Evolutionary conservation across 2,888 invertebrate genomes (phyloP), one percentile per base, ranked within the genome.

Genomic region (Bombyx huttoni): DNA sequence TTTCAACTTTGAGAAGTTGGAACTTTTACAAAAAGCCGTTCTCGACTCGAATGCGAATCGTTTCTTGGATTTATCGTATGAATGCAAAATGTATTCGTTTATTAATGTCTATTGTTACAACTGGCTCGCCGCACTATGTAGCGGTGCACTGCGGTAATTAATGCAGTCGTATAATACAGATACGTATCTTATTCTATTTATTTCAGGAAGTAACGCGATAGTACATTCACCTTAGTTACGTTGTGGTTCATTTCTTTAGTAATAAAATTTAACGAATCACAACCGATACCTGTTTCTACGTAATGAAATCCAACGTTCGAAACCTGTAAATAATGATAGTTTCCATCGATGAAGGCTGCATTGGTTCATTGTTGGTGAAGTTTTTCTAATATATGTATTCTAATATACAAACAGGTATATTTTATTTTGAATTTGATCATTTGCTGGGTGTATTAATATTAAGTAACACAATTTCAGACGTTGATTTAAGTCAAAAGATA

Each of bases 101-200:
- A 40, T 8, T 40, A 40, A 40, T 40, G 40, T 40, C 34, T 51
- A 48, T 48, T 47, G 48, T 13, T 47, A 45, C 24, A 13, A 40
- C n/a, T 13, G 34, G 51, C 47, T 34, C 13, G 47, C 9, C 7
- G 13, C 47, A 13, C 13, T n/a, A 24, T 34, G 40, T 40, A 51
- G 24, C 62, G 57, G 64, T 70, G 77, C 75, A 77, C 62, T 75
- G 78, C 76, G 66, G 75, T 71, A 68, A 74, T 74, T 72, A 70
- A 69, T 74, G 71, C 73, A 68, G 62, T 59, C 56, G 58, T 59
- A 58, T 51, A 51, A 24, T 35, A 51, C 40, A 40, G 40, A 40
- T 40, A 12, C 7, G 40, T 40, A 40, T 40, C 40, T 40, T 40
- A 40, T 40, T 40, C 40, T 40, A 40, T 40, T 40, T 40, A 40